A percentile compares a stretch with the other conserved stretches of the same genome.
Conservation (phyloP, 2,797 vertebrate species). For the Paedocypris micromegethes region DNA sequence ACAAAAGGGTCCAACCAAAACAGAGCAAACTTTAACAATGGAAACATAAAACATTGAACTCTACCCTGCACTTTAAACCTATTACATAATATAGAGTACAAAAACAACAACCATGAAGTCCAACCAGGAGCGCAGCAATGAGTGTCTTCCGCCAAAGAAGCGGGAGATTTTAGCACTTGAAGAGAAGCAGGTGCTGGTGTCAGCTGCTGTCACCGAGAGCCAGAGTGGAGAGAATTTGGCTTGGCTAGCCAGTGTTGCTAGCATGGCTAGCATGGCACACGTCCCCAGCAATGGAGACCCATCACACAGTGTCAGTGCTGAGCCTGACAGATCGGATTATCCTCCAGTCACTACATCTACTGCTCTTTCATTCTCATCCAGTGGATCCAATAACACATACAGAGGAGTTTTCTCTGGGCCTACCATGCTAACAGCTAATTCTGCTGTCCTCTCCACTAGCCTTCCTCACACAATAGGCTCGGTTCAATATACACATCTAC, state of each 20-base stretch:
- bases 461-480: conserved; percentile 78
- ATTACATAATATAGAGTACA: conserved; percentile 21
- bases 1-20: conserved; percentile 2
- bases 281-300: conserved; percentile 47
- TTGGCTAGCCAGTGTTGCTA: conserved; percentile 82
- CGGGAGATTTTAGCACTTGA: conserved; percentile 92
- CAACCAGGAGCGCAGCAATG: conserved; percentile 96
- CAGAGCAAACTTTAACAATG: conserved; percentile 34
- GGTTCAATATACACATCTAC: conserved; percentile 88
- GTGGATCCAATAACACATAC: conserved; percentile 59
- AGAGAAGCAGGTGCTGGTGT: conserved; percentile 76
- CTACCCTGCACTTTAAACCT: conserved; percentile 7
- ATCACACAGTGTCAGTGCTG: conserved; percentile 51
- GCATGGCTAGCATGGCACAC: conserved; percentile 70
- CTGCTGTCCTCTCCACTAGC: conserved; percentile 79
- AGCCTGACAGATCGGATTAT: conserved; percentile 66
- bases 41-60: conserved; percentile 2
- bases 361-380: conserved; percentile 60
- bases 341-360: conserved; percentile 42
- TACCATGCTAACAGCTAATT: conserved; percentile 67
- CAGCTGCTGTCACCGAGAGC: conserved; percentile 70
- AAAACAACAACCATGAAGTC: conserved; percentile 82
- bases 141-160: conserved; percentile 97
- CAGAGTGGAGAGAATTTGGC: conserved; percentile 86
- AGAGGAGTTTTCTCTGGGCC: conserved; percentile 71